Percentiles rank a stretch among this genome's conserved stretches.
Conservation (phyloP, 2,888 invertebrate genomes). For the Pyrocoelia pectoralis region DNA sequence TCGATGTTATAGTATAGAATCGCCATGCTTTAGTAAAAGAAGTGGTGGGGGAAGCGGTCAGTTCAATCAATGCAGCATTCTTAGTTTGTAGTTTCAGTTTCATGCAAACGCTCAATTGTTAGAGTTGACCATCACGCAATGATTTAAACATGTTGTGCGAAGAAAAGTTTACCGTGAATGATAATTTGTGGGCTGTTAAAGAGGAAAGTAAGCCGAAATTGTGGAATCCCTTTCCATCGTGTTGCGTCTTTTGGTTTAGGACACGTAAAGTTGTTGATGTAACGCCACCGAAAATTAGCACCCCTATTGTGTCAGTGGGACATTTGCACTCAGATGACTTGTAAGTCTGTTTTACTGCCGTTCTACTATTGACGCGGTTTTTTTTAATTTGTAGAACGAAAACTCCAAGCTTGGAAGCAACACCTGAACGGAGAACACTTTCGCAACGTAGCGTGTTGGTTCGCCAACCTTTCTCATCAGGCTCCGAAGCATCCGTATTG, state of each 20-base stretch:
- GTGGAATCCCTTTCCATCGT: conserved; percentile 36
- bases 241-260: conserved; percentile 43
- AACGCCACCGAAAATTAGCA: conserved; percentile 35
- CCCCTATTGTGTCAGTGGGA: conserved; percentile 53
- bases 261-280: conserved; percentile 39
- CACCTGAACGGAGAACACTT: conserved; percentile 40
- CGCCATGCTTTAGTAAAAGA: conserved; percentile 24
- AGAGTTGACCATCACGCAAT: background rate
- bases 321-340: conserved; percentile 40
- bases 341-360: background rate
- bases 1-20: conserved; percentile 30
- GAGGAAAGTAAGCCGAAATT: conserved; percentile 39
- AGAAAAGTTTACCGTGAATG: conserved; percentile 21
- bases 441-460: conserved; percentile 36
- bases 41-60: conserved; percentile 32
- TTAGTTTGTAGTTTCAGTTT: conserved; percentile 32
- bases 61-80: conserved; percentile 9
- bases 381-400: conserved; percentile 41
- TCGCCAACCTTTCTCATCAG: conserved; percentile 51
- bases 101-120: conserved; percentile 6
- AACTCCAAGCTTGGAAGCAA: conserved; percentile 43
- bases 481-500: conserved; percentile 59
- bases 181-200: conserved; percentile 47
- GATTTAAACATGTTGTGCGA: conserved; percentile 21
- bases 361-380: background rate